Base-by-base conservation (phyloP, 1,140 invertebrate genomes). In the Cydia strobilella region DNA sequence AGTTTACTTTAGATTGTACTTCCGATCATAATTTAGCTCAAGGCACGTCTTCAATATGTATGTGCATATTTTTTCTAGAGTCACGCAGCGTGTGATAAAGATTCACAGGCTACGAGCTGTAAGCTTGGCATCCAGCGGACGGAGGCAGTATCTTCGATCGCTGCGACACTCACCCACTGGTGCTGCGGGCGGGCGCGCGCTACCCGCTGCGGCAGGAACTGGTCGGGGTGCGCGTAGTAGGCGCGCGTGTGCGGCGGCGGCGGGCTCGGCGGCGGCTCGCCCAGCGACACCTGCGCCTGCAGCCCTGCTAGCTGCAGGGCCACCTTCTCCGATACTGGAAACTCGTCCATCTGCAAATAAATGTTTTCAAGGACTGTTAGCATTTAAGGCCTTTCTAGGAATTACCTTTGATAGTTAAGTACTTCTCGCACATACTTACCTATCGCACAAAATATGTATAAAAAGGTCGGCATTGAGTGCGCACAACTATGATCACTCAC, bases 291-390 rank as follows among this genome's bases (percentile, higher is more conserved):
- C 93, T 99, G 98, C 65, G 98, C 97, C 92, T 99, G 98, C 0
- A 99, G 93, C 31, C 98, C 98, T 7, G 98, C 98, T 79, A 99
- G 92, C 89, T 99, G 98, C 1, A 99, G 94, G 2, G 97, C 98
- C 65, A 99, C 97, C 91, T 98, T 98, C 91, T 98, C 97, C 23
- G 97, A 98, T 7, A 99, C 97, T 0, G 97, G n/a, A n/a, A n/a
- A n/a, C n/a, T n/a, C n/a, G 93, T 99, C 98, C 92, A 96, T 95
- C 96, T 98, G 74, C 3, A 45, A n/a, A 62, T 2, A 9, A 62
- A 51, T 10, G 10, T n/a, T 9, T 10, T 2, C n/a, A 15, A 45
- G 12, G 42, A 15, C 2, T 12, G 42, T 45, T 12, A 45, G 42
- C 13, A 15, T 45, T 13, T 45, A 12, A 10, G 39, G 2, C 12